A percentile compares a stretch with the other conserved stretches of the same genome.
phyloP scores from a whole-genome alignment of 1,140 invertebrate genomes.

The Ooceraea biroi region DNA sequence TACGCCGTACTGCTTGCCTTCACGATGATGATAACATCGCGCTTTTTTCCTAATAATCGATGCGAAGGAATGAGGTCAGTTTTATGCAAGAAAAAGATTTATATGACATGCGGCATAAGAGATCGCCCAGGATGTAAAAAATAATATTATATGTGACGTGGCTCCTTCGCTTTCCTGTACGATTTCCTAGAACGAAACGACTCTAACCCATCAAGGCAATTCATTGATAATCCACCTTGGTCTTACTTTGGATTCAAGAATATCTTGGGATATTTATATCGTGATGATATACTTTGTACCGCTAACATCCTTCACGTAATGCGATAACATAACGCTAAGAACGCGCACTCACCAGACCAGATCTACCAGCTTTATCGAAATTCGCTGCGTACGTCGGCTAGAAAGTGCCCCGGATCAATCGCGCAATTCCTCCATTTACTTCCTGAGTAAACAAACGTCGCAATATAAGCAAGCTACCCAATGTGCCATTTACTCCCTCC shows the following conservation, averaged over 20 bases:
- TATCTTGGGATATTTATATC: neutral
- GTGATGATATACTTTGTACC: neutral
- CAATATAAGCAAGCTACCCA: neutral
- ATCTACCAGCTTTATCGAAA: conserved; percentile 47
- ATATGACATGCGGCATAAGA: neutral
- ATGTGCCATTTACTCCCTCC: neutral
- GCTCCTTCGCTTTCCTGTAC: neutral
- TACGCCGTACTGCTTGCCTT: neutral
- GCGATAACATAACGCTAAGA: conserved; percentile 33
- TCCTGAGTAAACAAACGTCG: conserved; percentile 31
- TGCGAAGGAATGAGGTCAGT: conserved; percentile 20
- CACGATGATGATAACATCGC: conserved; percentile 1
- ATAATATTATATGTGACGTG: neutral
- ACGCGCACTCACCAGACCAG: conserved; percentile 57
- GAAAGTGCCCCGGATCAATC: conserved; percentile 45
- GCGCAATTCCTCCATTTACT: conserved; percentile 12
- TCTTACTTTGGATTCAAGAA: neutral
- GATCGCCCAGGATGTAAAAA: neutral
- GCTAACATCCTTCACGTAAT: conserved; percentile 22
- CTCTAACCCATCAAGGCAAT: neutral
- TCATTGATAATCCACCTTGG: neutral
- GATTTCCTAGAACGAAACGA: neutral
- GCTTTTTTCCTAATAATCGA: neutral
- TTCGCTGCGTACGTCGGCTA: conserved; percentile 14
- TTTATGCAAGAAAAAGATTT: conserved; percentile 2